Evolutionary conservation across 2,797 vertebrate species (phyloP), one percentile per base, ranked within the genome.

Genomic region (Allobates femoralis): DNA sequence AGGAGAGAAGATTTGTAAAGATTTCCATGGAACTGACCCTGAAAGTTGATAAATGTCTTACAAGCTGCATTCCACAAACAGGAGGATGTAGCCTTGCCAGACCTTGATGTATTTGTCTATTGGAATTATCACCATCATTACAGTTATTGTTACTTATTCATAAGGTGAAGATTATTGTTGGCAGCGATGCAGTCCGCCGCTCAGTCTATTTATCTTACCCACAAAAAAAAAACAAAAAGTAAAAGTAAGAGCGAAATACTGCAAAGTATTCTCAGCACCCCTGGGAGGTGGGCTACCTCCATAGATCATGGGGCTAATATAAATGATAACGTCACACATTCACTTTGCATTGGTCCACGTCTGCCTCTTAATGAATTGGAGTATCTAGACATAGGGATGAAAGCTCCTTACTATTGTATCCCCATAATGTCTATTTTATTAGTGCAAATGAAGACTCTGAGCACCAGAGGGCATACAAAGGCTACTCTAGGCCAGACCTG

Each of bases 381-480:
- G 5, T 23, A 56, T 30, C 34, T 53, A 51, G 28, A 64, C 28
- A 19, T 12, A 51, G 18, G 12, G 1, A n/a, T 69, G 41, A 3
- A 4, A 69, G 26, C 15, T 41, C 8, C 26, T 26, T 19, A 46
- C 34, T 41, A 18, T 15, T 41, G 62, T 26, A 32, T 21, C 64
- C 77, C 76, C 85, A 32, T 53, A 74, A 86, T 64, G 46, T 73
- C 12, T 75, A 50, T 34, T 50, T 37, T 60, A 75, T 67, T 56
- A 81, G 41, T 81, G 85, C 58, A 76, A 50, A 28, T 75, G 19
- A 86, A 55, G 41, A 28, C n/a, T 75, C 55, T 81, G 85, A 81
- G 79, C 79, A 86, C 26, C 79, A 86, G 85, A 81, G 85, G 85
- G 85, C 85, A 81, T 76, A 37, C 79, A 81, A 26, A 76, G 79